These are phyloP conservation scores for Phasianus colchicus DNA, from an alignment of 2,113 vertebrate species.

Conservation along the genomic window DNA sequence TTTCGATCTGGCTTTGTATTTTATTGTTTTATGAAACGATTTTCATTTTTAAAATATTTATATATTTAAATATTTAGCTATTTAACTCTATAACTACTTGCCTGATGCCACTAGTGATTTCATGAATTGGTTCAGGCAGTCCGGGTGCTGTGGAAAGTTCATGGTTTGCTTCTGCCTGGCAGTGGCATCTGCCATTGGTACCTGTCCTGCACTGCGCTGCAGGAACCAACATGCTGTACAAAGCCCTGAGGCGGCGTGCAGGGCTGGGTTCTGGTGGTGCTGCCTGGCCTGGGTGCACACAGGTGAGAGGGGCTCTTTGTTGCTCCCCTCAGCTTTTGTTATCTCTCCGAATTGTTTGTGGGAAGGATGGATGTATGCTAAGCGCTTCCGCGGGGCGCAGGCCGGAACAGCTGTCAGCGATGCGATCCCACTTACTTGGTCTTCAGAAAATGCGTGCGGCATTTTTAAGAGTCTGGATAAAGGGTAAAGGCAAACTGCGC, in stretches of 20 bases:
- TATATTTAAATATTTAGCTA: background rate
- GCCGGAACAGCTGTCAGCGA: conserved; percentile 69
- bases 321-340: conserved; percentile 30
- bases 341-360: conserved; percentile 11
- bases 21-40: background rate
- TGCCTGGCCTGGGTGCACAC: background rate
- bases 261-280: too few species aligned
- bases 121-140: background rate
- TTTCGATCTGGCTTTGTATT: background rate
- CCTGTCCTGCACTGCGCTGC: too few species aligned
- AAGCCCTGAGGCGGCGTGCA: too few species aligned
- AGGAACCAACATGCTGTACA: too few species aligned
- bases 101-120: background rate
- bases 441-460: conserved; percentile 59
- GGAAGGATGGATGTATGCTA: conserved; percentile 55
- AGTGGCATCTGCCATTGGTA: fast-evolving
- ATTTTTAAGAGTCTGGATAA: conserved; percentile 71
- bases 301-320: conserved; percentile 38
- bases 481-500: conserved; percentile 69
- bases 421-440: conserved; percentile 61
- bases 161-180: background rate
- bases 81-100: background rate
- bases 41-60: background rate
- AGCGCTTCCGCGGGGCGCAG: conserved; percentile 1
- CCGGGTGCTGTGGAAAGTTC: too few species aligned